Percentiles rank a stretch among this genome's conserved stretches.
Conservation (phyloP, 2,888 invertebrate genomes). For the Conus canariensis region DNA sequence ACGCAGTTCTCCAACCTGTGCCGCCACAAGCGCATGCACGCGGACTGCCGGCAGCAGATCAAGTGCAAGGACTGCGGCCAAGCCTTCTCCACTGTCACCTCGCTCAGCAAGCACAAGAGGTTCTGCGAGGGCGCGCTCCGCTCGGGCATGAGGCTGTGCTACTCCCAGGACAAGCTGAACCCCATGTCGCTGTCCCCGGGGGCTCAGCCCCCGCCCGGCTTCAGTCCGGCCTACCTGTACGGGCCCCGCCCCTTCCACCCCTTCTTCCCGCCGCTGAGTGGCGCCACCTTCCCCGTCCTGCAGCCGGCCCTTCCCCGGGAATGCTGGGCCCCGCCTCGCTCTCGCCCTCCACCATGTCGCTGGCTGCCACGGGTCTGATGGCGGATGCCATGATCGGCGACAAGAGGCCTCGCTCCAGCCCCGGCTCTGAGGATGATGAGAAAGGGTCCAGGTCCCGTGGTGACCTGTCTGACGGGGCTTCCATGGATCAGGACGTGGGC, state of each 20-base stretch:
- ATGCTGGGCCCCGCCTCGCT: constrained; percentile 45
- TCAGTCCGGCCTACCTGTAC: constrained; percentile 49
- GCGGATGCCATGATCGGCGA: not conserved
- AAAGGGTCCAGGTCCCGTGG: not conserved
- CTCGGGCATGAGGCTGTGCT: constrained; percentile 65
- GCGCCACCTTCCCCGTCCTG: constrained; percentile 48
- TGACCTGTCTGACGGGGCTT: constrained; percentile 38
- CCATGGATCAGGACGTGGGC: constrained; percentile 41
- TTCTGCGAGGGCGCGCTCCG: constrained; percentile 89
- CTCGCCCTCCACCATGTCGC: constrained; percentile 48
- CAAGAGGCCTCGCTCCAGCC: constrained; percentile 26
- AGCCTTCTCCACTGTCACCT: constrained; percentile 93
- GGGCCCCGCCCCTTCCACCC: constrained; percentile 51
- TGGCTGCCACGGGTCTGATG: constrained; percentile 39
- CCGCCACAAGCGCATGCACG: constrained; percentile 99
- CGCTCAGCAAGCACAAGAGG: constrained; percentile 90
- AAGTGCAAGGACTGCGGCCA: constrained; percentile 97
- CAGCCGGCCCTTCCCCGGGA: constrained; percentile 45
- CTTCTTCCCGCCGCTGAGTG: constrained; percentile 50
- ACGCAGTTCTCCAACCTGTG: constrained; percentile 99
- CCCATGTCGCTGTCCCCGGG: constrained; percentile 52
- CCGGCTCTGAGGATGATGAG: constrained; percentile 36
- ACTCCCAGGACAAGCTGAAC: constrained; percentile 55
- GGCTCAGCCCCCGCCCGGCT: constrained; percentile 43
- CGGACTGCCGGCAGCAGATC: constrained; percentile 93